A percentile compares a stretch with the other conserved stretches of the same genome.
Conservation (phyloP, 2,888 invertebrate species). For the Salpingus planirostris region DNA sequence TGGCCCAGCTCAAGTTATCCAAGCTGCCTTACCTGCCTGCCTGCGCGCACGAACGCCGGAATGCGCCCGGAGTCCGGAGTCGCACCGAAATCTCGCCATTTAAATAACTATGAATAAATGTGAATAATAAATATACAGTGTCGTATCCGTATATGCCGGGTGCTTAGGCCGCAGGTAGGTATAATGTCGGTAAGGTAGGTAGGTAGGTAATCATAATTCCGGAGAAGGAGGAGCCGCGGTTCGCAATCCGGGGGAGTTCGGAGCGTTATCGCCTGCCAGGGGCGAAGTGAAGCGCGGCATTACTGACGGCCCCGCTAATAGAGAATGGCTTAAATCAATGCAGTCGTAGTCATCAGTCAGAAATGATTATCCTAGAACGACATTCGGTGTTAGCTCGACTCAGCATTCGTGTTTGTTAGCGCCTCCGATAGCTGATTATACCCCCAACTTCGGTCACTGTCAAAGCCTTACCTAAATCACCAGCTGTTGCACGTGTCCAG, state of each 20-base stretch:
- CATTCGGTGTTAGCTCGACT: conserved; percentile 31
- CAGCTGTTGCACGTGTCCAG: conserved; percentile 12
- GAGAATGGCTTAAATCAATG: conserved; percentile 35
- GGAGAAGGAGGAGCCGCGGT: conserved; percentile 4
- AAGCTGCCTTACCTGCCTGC: conserved; percentile 20
- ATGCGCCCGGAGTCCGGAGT: conserved; percentile 13
- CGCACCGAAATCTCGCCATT: conserved; percentile 19
- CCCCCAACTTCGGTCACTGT: conserved; percentile 6
- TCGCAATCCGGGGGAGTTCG: conserved; percentile 7
- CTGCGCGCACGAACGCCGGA: conserved; percentile 10
- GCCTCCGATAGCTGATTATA: conserved; percentile 11
- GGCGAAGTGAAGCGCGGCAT: conserved; percentile 14
- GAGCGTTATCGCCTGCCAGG: conserved; percentile 13
- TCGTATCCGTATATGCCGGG: conserved; percentile 18
- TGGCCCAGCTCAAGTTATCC: conserved; percentile 30
- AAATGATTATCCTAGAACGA: conserved; percentile 34
- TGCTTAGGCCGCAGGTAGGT: conserved; percentile 12
- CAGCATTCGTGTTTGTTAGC: conserved; percentile 35
- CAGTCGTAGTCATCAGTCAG: conserved; percentile 33
- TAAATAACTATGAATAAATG: conserved; percentile 28
- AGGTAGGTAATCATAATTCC: conserved; percentile 7
- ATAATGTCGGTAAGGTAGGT: no score
- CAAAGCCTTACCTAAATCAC: conserved; percentile 5
- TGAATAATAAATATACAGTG: conserved; percentile 24
- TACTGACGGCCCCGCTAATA: conserved; percentile 27